Conservation (phyloP, 2,113 vertebrate genomes). For the Abramis brama region DNA sequence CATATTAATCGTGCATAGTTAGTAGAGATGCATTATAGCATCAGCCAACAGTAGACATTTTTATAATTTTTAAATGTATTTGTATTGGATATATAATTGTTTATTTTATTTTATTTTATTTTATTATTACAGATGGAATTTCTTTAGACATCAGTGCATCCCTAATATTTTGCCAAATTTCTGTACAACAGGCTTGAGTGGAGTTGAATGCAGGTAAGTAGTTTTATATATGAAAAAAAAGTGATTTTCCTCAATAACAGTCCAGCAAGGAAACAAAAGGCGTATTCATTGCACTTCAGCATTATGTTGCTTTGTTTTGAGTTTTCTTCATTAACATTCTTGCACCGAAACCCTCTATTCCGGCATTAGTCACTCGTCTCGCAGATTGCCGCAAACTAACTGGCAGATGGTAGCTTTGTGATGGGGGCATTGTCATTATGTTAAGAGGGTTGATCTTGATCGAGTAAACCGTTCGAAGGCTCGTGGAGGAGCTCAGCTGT, state of each 20-base stretch:
- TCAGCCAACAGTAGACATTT: neutral
- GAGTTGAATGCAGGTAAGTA: neutral
- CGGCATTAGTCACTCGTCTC: slow-evolving; percentile 15
- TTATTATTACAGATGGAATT: no score
- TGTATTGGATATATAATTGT: neutral
- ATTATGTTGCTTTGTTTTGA: slow-evolving; percentile 6
- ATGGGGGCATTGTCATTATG: slow-evolving; percentile 60
- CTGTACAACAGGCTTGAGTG: neutral
- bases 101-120: neutral
- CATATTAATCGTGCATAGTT: neutral
- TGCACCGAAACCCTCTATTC: slow-evolving; percentile 20
- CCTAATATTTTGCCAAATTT: neutral
- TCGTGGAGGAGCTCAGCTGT: slow-evolving; percentile 39
- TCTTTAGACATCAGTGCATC: neutral
- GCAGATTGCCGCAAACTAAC: slow-evolving; percentile 47
- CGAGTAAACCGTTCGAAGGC: slow-evolving; percentile 46
- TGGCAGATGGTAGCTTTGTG: slow-evolving; percentile 63
- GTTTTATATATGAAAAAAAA: neutral
- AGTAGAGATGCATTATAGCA: neutral
- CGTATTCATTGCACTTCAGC: neutral
- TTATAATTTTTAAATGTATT: neutral
- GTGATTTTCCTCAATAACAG: neutral
- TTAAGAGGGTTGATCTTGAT: slow-evolving; percentile 53
- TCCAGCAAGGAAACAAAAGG: neutral
- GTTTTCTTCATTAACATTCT: slow-evolving; percentile 27